These are phyloP conservation scores for Lochmaea capreae DNA, from an alignment of 2,888 invertebrate genomes.

Conservation along the genomic window DNA sequence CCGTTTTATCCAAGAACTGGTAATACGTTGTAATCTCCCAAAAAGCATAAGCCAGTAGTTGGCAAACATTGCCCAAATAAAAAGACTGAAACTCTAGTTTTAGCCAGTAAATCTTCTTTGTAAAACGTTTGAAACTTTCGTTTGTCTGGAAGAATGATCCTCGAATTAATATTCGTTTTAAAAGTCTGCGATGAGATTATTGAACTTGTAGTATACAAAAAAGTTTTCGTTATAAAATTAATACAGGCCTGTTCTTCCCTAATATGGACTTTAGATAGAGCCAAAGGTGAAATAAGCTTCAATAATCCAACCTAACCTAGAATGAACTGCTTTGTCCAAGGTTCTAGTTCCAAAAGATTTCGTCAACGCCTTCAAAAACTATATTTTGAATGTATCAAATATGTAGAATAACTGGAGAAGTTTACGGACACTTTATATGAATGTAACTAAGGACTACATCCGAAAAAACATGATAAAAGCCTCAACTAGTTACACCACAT, in stretches of 20 bases:
- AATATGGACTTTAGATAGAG: too few relatives aligned
- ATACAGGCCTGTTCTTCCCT: neutral
- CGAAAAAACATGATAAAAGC: too few relatives aligned
- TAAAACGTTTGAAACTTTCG: conserved; percentile 9
- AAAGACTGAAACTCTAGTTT: conserved; percentile 31
- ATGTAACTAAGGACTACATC: too few relatives aligned
- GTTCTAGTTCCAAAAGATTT: too few relatives aligned
- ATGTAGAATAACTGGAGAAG: too few relatives aligned
- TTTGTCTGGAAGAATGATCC: conserved; percentile 10
- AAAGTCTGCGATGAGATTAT: neutral
- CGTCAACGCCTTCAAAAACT: too few relatives aligned
- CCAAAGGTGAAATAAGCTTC: too few relatives aligned
- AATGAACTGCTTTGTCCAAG: too few relatives aligned
- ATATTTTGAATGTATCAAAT: too few relatives aligned
- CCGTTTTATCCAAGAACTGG: conserved; percentile 11
- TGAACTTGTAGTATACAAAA: neutral
- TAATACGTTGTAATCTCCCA: conserved; percentile 36
- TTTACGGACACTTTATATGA: too few relatives aligned
- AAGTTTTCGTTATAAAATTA: neutral
- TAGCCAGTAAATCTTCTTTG: conserved; percentile 23
- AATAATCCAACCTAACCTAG: too few relatives aligned
- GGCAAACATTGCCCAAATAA: conserved; percentile 42
- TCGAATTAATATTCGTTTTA: conserved; percentile 6
- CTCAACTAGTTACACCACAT: neutral
- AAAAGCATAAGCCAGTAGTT: conserved; percentile 37